phyloP scores from a whole-genome alignment of 2,888 invertebrate genomes.

The Schizaphis graminum region DNA sequence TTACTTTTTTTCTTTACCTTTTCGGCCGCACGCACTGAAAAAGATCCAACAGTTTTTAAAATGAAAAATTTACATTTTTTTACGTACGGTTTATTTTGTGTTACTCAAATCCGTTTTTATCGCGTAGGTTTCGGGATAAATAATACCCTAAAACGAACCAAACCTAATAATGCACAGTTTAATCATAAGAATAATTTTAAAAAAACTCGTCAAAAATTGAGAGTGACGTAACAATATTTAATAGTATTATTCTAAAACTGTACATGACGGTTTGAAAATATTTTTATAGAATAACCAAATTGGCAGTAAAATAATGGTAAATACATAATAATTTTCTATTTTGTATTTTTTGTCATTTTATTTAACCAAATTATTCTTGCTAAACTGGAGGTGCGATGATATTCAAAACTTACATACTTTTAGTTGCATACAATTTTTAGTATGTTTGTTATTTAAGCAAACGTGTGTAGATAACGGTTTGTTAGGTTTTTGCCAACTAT shows the following conservation, averaged over 20 bases:
- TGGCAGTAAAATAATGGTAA: not conserved
- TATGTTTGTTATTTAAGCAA: not conserved
- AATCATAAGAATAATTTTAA: not conserved
- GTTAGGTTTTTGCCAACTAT: not conserved
- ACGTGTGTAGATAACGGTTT: not conserved
- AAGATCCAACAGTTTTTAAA: not conserved
- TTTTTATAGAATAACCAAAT: not conserved
- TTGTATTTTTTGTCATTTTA: not conserved
- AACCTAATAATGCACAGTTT: not conserved
- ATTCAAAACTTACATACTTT: not conserved
- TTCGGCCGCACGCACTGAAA: not conserved
- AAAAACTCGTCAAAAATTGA: not conserved
- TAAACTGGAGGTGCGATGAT: not conserved
- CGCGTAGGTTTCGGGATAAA: not conserved
- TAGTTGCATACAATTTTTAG: not conserved
- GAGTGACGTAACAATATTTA: not conserved
- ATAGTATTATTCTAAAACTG: not conserved
- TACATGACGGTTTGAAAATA: not conserved
- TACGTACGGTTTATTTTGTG: not conserved
- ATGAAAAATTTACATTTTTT: not conserved
- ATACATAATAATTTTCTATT: not conserved
- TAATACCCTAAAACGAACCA: not conserved
- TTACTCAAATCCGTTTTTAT: not conserved
- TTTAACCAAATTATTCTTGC: not conserved
- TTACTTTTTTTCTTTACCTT: not conserved